Evolutionary conservation across 2,113 vertebrate genomes (phyloP), one percentile per base, ranked within the genome.

Genomic region (Rhea americana): DNA sequence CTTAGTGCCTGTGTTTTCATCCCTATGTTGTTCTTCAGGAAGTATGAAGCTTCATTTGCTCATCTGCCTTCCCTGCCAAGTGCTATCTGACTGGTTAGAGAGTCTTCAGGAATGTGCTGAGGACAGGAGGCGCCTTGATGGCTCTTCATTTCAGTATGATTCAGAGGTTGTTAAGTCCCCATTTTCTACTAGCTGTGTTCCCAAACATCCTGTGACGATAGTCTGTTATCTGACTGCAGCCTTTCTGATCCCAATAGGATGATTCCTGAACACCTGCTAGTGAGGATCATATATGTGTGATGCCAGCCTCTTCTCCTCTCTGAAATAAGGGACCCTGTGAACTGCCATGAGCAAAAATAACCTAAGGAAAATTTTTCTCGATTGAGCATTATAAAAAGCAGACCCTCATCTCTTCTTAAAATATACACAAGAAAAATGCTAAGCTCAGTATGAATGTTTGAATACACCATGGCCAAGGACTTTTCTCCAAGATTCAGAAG

Each of bases 11-110:
- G 17, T 75, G 65, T 87, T 91, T 81, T 91, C 75, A 25, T 78
- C 91, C 70, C 79, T 51, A 72, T 88, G 78, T 71, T 83, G 90
- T 77, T 93, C 89, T 93, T 59, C 87, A 85, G 89, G 89, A 92
- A 94, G 78, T 51, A 93, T 93, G 93, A 91, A 47, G 73, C 85
- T 91, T 39, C 25, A 1, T 85, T 92, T 81, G 92, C 90, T 96
- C 94, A 96, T 76, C 80, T 5, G 1, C 85, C 51, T 78, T 81
- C 86, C 73, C 75, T 94, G 91, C 94, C 93, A 95, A n/a, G 56
- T 92, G 73, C 96, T 92, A 6, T 45, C 74, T 92, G 78, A 56
- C 50, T 80, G 58, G 79, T 71, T 95, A 92, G 37, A 82, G 43
- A 5, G 20, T 85, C 85, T 21, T 39, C 93, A 56, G 72, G 63